Base-by-base conservation (phyloP, 2,888 invertebrate species). In the Athalia cordata region DNA sequence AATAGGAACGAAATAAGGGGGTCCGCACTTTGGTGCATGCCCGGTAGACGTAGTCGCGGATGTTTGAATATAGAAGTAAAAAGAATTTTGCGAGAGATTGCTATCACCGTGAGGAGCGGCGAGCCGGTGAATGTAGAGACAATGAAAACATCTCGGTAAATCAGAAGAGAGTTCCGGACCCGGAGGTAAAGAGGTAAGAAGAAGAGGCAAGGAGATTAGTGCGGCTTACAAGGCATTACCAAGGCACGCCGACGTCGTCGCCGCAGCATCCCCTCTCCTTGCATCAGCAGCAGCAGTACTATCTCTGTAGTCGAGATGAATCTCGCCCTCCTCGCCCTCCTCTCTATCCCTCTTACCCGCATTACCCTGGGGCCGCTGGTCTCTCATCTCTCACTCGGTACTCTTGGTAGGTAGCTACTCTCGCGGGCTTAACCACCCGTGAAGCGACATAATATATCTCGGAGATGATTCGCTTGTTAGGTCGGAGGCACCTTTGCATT, bases 111-210 rank as follows among this genome's bases (percentile, higher is more conserved):
- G 45, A 68, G 59, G 43, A 72, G 9, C 11, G 55, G 55, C n/a
- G n/a, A 13, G 29, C 62, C 49, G 43, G 43, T 6, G 75, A 61
- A 70, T 29, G 29, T 70, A 80, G 82, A 85, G 86, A 86, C 86
- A 87, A 85, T 87, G 87, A 89, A 89, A 89, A 89, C 88, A 89
- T 85, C 86, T 85, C 88, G 85, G 86, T 89, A 89, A 88, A 89
- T 89, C 89, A 88, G 84, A 80, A 81, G 84, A 81, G 81, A 78
- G 65, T 50, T 75, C 50, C 75, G 49, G 15, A 57, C 29, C 29
- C 29, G 29, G 64, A 75, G 72, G 72, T 72, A 57, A 64, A 62
- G 75, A 75, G 75, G 52, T 64, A 52, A 75, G 75, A 15, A 75
- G 15, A 61, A 64, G 75, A 75, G 80, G 85, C 85, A 87, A 86